Evolutionary conservation across 2,888 invertebrate genomes (phyloP).

Genomic region (Bombylius discolor): DNA sequence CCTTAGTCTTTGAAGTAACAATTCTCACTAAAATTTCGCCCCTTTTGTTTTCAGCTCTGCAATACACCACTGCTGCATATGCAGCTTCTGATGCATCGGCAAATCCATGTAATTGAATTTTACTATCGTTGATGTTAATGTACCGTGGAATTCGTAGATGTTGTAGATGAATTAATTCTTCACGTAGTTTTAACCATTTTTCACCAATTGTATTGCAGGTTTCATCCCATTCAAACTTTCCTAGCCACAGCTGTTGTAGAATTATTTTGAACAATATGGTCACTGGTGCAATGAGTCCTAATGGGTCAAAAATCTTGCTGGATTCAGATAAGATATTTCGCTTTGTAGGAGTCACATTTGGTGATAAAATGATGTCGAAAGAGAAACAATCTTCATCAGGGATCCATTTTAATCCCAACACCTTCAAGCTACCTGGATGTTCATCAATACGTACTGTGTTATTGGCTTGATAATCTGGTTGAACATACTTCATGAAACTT

Average conservation of each 20-base stretch:
- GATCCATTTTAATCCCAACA: neutral
- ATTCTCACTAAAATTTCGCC: too few relatives aligned
- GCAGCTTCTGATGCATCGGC: too few relatives aligned
- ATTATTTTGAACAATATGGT: conserved; percentile 15
- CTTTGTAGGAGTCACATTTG: conserved; percentile 10
- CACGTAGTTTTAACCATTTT: neutral
- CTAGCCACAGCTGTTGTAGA: conserved; percentile 17
- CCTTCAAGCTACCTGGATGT: neutral
- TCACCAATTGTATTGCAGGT: neutral
- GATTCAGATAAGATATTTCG: conserved; percentile 14
- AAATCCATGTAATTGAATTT: too few relatives aligned
- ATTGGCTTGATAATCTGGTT: neutral
- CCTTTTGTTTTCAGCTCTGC: too few relatives aligned
- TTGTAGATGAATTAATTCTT: too few relatives aligned
- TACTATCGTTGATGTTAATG: conserved; percentile 17
- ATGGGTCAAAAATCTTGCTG: conserved; percentile 14
- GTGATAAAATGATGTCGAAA: conserved; percentile 4
- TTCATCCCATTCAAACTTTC: conserved; percentile 16
- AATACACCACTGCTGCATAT: too few relatives aligned
- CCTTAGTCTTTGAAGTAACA: too few relatives aligned
- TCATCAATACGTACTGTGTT: neutral
- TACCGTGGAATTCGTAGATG: conserved; percentile 7
- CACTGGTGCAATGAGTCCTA: conserved; percentile 13
- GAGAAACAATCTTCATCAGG: neutral
- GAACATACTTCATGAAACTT: neutral